Base-by-base conservation (phyloP, 1,140 invertebrate species). In the Procambarus virginalis region DNA sequence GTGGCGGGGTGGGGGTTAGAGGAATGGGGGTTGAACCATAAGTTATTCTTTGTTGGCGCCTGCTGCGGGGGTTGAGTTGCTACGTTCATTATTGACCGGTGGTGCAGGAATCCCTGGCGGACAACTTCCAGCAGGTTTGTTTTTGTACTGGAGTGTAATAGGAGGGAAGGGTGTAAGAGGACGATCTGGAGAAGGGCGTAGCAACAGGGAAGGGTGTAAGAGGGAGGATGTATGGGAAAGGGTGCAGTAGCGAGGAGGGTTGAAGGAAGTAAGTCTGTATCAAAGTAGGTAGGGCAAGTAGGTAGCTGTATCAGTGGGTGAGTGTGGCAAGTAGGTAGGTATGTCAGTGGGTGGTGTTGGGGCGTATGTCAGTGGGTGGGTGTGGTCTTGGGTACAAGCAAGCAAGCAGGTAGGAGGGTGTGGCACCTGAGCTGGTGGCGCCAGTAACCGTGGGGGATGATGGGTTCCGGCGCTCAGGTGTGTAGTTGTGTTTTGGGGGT, bases 391-490 rank as follows among this genome's bases (percentile, higher is more conserved):
- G 68, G 4, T 4, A 34, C 20, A 73, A 2, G 68, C 6, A 73
- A n/a, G n/a, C n/a, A n/a, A 4, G 64, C 10, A 17, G 0, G 64
- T 68, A 17, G 9, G 64, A 17, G 64, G 64, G 64, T 2, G 64
- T 68, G 64, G 64, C 17, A 17, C 10, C 10, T 10, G 64, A 14
- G 64, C 3, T 68, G 64, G 68, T 73, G 68, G 68, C 68, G 68
- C n/a, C 68, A 34, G n/a, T 34, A 73, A 10, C 20, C 68, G 68
- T 22, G 6, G 5, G 22, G 22, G n/a, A 17, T 70, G 68, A 17
- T 73, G 68, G 68, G 22, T 73, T n/a, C 22, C 22, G 68, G 68
- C 68, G 68, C 68, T n/a, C 68, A 73, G 22, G 68, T 73, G 68
- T 34, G 22, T 4, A 34, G 68, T 34, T 73, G 68, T 4, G 22